Evolutionary conservation across 2,113 vertebrate genomes (phyloP).

Genomic region (Ondatra zibethicus): DNA sequence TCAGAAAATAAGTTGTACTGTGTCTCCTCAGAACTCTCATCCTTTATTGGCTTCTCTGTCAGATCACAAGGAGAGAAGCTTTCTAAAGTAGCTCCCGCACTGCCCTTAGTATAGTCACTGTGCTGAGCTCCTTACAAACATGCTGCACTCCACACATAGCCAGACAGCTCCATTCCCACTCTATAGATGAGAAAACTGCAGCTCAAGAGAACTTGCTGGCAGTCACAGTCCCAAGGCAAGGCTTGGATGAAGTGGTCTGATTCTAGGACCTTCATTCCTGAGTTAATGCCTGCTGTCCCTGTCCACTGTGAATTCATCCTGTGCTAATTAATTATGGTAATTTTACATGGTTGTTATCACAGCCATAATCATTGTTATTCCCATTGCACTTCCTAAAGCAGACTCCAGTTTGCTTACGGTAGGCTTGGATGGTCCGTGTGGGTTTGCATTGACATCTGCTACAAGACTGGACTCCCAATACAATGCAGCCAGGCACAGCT

Average conservation of each 20-base stretch:
- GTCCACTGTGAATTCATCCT: constrained; percentile 68
- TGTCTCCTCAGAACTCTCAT: constrained; percentile 15
- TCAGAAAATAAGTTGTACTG: constrained; percentile 33
- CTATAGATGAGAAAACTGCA: constrained; percentile 45
- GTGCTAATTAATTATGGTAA: constrained; percentile 68
- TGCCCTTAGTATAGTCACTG: not conserved
- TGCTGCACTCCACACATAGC: not conserved
- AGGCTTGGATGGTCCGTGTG: constrained; percentile 16
- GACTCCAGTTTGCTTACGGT: constrained; percentile 46
- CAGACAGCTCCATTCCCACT: not conserved
- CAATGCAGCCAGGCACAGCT: not conserved
- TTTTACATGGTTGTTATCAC: constrained; percentile 66
- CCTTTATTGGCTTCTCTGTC: constrained; percentile 24
- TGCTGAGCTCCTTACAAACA: not conserved
- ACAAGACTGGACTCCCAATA: constrained; percentile 25
- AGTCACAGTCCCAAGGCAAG: not conserved
- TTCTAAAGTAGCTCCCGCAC: not conserved
- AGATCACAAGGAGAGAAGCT: constrained; percentile 27
- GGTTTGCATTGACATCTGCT: constrained; percentile 67
- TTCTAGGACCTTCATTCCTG: constrained; percentile 36
- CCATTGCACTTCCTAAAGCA: constrained; percentile 53
- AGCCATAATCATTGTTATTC: constrained; percentile 68
- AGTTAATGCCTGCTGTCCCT: constrained; percentile 32
- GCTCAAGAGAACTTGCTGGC: not conserved
- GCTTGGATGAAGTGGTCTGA: constrained; percentile 32